Evolutionary conservation across 2,113 vertebrate species (phyloP).

Genomic region (Lagopus muta): DNA sequence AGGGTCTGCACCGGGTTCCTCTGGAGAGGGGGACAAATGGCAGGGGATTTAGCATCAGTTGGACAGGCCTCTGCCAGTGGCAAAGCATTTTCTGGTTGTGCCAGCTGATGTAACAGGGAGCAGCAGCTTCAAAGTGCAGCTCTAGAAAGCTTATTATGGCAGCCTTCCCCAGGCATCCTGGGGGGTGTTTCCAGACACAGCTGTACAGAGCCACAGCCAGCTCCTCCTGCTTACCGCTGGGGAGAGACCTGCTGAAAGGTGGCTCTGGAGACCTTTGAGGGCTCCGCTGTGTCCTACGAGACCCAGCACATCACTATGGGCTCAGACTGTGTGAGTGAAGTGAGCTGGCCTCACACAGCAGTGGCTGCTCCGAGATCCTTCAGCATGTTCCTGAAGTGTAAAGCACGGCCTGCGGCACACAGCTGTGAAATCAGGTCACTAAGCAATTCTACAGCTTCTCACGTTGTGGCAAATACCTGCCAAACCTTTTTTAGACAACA

Average conservation of each 20-base stretch:
- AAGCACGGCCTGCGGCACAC: not conserved
- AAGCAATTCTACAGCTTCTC: not conserved
- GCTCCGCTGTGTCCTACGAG: fast-evolving
- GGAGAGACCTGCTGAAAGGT: fast-evolving
- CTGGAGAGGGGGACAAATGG: not conserved
- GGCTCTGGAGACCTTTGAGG: not conserved
- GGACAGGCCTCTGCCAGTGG: not conserved
- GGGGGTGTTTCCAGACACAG: not conserved
- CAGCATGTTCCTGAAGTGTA: not conserved
- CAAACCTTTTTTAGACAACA: not conserved
- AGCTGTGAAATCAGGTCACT: not conserved
- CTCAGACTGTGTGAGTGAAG: not conserved
- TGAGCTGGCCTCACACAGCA: not conserved
- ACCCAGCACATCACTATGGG: not conserved
- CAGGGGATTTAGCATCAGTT: not conserved
- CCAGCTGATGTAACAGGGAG: not conserved
- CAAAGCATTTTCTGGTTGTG: not conserved
- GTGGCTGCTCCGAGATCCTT: not conserved
- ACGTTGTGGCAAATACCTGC: not conserved
- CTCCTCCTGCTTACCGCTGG: too few relatives aligned
- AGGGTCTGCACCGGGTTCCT: not conserved
- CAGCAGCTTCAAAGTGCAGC: not conserved
- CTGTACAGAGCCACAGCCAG: not conserved
- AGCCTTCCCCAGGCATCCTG: not conserved
- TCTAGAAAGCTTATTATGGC: not conserved